Conservation (phyloP, 1,140 invertebrate species). For the Drosophila mauritiana region DNA sequence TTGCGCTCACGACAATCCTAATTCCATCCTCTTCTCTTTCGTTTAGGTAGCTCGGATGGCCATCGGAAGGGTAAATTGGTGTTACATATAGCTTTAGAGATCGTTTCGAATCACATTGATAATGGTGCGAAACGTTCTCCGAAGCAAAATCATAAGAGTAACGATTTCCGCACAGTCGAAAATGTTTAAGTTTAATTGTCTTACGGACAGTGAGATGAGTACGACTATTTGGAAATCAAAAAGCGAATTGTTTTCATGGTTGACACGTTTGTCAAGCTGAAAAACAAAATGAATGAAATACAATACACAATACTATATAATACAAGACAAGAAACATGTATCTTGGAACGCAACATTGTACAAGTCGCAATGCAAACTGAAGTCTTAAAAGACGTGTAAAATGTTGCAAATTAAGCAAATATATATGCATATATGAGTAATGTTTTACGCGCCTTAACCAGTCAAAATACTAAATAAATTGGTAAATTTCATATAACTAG, state of each 20-base stretch:
- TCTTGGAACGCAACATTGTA: slow-evolving; percentile 50
- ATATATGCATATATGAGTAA: slow-evolving; percentile 33
- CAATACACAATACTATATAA: background rate
- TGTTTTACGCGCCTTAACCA: slow-evolving; percentile 71
- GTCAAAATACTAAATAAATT: slow-evolving; percentile 8
- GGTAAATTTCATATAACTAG: slow-evolving; percentile 16
- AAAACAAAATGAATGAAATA: slow-evolving; percentile 28
- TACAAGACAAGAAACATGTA: background rate
- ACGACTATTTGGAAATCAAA: slow-evolving; percentile 36
- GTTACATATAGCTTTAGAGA: slow-evolving; percentile 42
- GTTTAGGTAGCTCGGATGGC: slow-evolving; percentile 11
- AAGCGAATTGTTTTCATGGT: slow-evolving; percentile 34
- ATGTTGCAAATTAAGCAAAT: slow-evolving; percentile 55
- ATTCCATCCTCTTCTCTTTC: slow-evolving; percentile 5
- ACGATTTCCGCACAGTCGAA: slow-evolving; percentile 25
- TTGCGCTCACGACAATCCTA: slow-evolving; percentile 20
- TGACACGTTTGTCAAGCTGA: slow-evolving; percentile 30
- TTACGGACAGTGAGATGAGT: slow-evolving; percentile 17
- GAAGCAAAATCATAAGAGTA: slow-evolving; percentile 32
- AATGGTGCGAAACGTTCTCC: slow-evolving; percentile 44
- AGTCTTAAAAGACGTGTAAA: slow-evolving; percentile 56
- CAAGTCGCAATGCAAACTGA: slow-evolving; percentile 28
- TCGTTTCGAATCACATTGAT: slow-evolving; percentile 21
- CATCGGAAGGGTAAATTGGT: slow-evolving; percentile 20
- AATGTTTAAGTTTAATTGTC: background rate